A percentile compares a stretch with the other conserved stretches of the same genome.
phyloP scores from a whole-genome alignment of 1,140 invertebrate species.

The Anastrepha obliqua region DNA sequence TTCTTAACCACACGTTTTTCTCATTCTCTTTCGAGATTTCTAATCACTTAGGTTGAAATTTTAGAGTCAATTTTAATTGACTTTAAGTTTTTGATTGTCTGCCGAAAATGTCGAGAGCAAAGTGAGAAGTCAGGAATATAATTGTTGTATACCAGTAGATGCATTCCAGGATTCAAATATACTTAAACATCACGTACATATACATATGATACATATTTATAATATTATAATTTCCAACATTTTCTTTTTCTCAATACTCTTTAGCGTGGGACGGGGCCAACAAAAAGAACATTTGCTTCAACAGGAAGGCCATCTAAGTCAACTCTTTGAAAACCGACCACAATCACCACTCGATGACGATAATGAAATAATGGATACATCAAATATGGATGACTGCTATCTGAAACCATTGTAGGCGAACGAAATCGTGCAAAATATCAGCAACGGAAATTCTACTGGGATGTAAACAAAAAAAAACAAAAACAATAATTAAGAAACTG shows the following conservation, averaged over 20 bases:
- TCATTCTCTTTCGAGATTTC: too few species aligned
- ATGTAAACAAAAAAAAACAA: background rate
- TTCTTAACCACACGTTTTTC: too few species aligned
- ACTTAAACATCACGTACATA: background rate
- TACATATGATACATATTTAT: background rate
- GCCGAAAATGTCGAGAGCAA: too few species aligned
- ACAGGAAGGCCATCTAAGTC: background rate
- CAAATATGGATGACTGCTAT: conserved; percentile 36
- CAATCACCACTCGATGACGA: background rate
- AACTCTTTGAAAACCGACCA: background rate
- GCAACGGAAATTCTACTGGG: too few species aligned
- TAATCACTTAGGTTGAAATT: too few species aligned
- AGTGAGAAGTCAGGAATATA: too few species aligned
- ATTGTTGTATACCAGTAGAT: background rate
- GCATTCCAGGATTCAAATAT: too few species aligned
- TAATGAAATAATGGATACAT: background rate
- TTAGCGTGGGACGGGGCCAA: background rate
- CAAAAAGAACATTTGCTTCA: background rate
- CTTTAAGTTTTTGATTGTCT: too few species aligned
- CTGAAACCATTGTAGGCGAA: conserved; percentile 21
- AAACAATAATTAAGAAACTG: background rate
- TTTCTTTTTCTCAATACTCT: background rate
- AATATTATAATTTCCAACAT: background rate
- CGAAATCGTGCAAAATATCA: background rate
- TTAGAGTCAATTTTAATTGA: too few species aligned